Conservation (phyloP, 2,888 invertebrate genomes). For the Archaeoteleia sp. region DNA sequence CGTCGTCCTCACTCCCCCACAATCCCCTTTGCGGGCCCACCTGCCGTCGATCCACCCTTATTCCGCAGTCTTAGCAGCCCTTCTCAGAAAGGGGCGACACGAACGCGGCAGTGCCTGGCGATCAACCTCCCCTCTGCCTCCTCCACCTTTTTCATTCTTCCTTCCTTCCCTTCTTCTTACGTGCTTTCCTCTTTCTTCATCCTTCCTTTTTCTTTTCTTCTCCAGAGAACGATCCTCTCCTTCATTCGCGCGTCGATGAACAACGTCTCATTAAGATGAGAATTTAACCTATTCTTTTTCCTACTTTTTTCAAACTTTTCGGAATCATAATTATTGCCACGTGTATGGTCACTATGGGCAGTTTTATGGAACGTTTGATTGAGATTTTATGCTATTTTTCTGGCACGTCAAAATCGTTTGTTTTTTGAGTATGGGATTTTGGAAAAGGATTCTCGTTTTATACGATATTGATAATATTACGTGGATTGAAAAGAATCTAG, state of each 20-base stretch:
- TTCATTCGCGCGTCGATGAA: conserved; percentile 51
- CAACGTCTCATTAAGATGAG: conserved; percentile 54
- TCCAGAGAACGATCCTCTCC: conserved; percentile 39
- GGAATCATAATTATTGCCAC: too few species aligned
- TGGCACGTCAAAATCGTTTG: too few species aligned
- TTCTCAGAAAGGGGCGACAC: conserved; percentile 66
- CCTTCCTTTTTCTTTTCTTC: conserved; percentile 20
- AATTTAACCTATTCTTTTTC: conserved; percentile 39
- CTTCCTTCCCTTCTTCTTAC: conserved; percentile 37
- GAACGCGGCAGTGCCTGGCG: conserved; percentile 71
- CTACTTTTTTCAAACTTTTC: conserved; percentile 23
- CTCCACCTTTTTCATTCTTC: conserved; percentile 26
- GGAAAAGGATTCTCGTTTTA: too few species aligned
- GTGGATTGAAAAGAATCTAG: too few species aligned
- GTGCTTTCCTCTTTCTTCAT: conserved; percentile 24
- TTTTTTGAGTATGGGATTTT: too few species aligned
- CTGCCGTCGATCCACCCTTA: conserved; percentile 52
- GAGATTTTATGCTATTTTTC: too few species aligned
- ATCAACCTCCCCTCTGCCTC: conserved; percentile 61
- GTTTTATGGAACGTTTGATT: too few species aligned
- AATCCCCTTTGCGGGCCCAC: conserved; percentile 24
- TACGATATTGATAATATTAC: too few species aligned
- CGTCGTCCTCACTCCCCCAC: conserved; percentile 33
- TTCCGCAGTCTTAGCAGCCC: conserved; percentile 58
- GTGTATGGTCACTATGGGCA: too few species aligned